Evolutionary conservation across 2,113 vertebrate genomes (phyloP).

Genomic region (Ahaetulla prasina): DNA sequence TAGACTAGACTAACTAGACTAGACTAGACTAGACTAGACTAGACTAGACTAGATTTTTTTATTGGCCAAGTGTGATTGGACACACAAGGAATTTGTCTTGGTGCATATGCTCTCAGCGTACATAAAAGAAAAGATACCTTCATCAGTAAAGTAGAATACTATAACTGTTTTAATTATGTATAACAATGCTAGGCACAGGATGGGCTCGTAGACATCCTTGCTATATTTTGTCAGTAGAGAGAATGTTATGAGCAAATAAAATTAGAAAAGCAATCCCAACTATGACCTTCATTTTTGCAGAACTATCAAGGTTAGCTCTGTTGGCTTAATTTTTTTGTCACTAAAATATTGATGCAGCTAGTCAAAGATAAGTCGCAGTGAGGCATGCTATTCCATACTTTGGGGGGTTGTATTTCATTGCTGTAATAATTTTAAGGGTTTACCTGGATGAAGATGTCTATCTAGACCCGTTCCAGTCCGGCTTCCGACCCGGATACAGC

Average conservation of each 20-base stretch:
- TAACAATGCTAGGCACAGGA: background rate
- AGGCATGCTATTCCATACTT: background rate
- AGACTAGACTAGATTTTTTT: too few species aligned
- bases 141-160: constrained; percentile 4
- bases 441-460: too few species aligned
- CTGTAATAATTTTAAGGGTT: constrained; percentile 26
- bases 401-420: constrained; percentile 34
- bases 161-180: constrained; percentile 31
- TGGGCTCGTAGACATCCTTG: constrained; percentile 28
- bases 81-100: too few species aligned
- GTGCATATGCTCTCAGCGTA: too few species aligned
- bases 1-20: too few species aligned
- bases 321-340: constrained; percentile 22
- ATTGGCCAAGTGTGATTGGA: too few species aligned
- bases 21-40: too few species aligned
- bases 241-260: constrained; percentile 53
- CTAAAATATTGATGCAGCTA: constrained; percentile 25
- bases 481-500: too few species aligned
- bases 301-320: background rate
- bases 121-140: too few species aligned
- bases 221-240: constrained; percentile 40
- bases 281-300: constrained; percentile 37
- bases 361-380: background rate
- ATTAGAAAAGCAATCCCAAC: constrained; percentile 50
- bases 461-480: too few species aligned